These are phyloP conservation scores for Brenthis daphne DNA, from an alignment of 2,888 invertebrate genomes.

Conservation along the genomic window DNA sequence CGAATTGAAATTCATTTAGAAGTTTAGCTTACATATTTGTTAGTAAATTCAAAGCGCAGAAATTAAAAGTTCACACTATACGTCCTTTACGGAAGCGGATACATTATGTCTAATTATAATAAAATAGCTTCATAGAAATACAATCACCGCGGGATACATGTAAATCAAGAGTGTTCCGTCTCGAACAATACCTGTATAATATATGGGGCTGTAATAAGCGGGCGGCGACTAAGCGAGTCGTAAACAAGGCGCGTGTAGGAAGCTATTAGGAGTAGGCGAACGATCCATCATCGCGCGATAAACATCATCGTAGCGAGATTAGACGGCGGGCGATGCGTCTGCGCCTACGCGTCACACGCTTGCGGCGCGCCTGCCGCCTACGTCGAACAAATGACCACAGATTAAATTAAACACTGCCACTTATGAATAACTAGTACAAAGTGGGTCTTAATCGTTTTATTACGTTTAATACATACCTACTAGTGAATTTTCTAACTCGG, in stretches of 20 bases:
- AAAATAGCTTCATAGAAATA: constrained; percentile 1
- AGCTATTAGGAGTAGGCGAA: constrained; percentile 43
- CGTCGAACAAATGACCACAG: constrained; percentile 39
- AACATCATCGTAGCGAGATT: constrained; percentile 53
- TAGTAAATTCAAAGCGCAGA: too few species aligned
- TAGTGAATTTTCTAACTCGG: too few species aligned
- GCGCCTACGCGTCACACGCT: constrained; percentile 47
- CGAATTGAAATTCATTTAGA: background rate
- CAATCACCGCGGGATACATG: constrained; percentile 10
- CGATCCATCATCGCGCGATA: constrained; percentile 66
- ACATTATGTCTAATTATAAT: background rate
- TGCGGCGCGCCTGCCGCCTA: constrained; percentile 40
- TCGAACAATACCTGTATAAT: constrained; percentile 31
- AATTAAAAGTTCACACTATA: too few species aligned
- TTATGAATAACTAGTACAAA: background rate
- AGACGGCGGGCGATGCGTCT: constrained; percentile 37
- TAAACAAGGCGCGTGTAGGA: constrained; percentile 39
- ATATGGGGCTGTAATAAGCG: constrained; percentile 37
- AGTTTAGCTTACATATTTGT: too few species aligned
- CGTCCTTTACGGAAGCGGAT: background rate
- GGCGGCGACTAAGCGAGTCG: constrained; percentile 31
- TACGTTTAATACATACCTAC: background rate
- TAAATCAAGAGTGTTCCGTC: constrained; percentile 25
- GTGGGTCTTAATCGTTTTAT: background rate
- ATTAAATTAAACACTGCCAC: constrained; percentile 30